Evolutionary conservation across 1,140 invertebrate species (phyloP), one percentile per base, ranked within the genome.

Genomic region (Ips typographus): DNA sequence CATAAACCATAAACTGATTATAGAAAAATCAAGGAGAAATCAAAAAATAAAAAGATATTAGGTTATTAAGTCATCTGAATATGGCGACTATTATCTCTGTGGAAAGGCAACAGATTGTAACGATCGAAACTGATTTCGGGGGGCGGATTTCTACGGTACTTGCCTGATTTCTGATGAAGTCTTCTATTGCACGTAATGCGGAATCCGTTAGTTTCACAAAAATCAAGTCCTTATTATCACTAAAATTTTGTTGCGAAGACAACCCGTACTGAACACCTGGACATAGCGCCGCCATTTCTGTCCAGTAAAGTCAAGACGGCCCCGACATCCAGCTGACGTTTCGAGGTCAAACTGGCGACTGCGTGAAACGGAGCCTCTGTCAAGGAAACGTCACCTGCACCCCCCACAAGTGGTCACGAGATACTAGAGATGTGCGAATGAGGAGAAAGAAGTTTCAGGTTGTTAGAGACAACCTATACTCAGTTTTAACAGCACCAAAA

Each of bases 181-280:
- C 92, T 81, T 95, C 92, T 83, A 96, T 93, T 79, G 93, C 91
- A 85, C 91, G 91, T 76, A 91, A 85, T 74, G 94, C 92, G 70
- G 94, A 95, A 88, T 96, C 94, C 77, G 94, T 96, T 79, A 96
- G 86, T 88, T 95, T 96, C 80, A 96, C 92, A 85, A 94, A 94
- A 82, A 96, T 89, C 81, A 95, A 87, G 79, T 92, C 90, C 86
- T 94, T 95, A 84, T 89, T 89, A 85, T 90, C 90, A 85, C 90
- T 87, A 85, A 89, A 89, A 87, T 87, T 88, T 84, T 86, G 88
- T 82, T 92, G 90, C 81, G 94, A 94, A 85, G 92, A 93, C 87
- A 95, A 91, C 85, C 92, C 92, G 92, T 95, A 96, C 87, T 94
- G 91, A 86, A 91, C 89, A 88, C 93, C 93, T 90, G 94, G 90